Conservation (phyloP, 1,140 invertebrate species). For the Cotesia vestalis region DNA sequence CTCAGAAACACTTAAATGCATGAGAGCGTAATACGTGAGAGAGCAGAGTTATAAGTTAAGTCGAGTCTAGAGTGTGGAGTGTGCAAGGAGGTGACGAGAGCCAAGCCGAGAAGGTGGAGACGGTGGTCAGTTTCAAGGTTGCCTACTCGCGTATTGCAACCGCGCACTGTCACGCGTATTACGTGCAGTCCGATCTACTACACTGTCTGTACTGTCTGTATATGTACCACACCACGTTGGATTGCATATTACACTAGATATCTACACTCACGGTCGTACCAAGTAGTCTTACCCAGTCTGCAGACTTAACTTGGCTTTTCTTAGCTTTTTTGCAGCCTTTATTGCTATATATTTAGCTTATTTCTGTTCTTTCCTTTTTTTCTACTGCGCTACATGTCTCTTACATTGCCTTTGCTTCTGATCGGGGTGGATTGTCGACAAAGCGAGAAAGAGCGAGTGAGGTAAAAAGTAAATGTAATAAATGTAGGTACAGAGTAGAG, state of each 20-base stretch:
- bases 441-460: too few relatives aligned
- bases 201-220: background rate
- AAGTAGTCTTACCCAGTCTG: conserved; percentile 17
- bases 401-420: too few relatives aligned
- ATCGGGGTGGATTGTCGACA: too few relatives aligned
- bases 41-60: conserved; percentile 27
- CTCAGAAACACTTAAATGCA: conserved; percentile 10
- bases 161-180: conserved; percentile 34
- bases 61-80: background rate
- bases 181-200: conserved; percentile 9
- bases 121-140: conserved; percentile 51
- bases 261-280: conserved; percentile 16
- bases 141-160: conserved; percentile 36
- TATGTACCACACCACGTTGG: background rate
- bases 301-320: conserved; percentile 5
- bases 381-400: too few relatives aligned
- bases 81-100: conserved; percentile 43
- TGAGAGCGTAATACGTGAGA: conserved; percentile 28
- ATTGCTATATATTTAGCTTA: background rate
- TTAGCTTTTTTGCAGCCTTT: background rate
- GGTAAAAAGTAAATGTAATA: background rate
- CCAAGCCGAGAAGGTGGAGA: conserved; percentile 45
- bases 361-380: conserved; percentile 1
- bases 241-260: background rate
- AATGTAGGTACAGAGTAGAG: background rate